Evolutionary conservation across 2,888 invertebrate genomes (phyloP), one percentile per base, ranked within the genome.

Genomic region (Tetanocera ferruginea): DNA sequence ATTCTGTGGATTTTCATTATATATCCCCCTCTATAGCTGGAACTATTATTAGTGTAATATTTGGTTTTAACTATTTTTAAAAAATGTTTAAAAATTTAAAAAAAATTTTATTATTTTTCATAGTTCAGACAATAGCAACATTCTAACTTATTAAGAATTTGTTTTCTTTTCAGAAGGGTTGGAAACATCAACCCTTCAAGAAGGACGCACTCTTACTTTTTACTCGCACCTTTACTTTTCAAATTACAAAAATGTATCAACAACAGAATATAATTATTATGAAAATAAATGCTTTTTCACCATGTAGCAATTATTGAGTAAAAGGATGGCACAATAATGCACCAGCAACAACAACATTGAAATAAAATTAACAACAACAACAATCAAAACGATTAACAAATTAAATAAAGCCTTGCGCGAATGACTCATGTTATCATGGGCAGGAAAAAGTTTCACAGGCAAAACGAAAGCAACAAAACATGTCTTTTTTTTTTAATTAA

Each of bases 301-400:
- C 4, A 52, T 75, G 75, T 67, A 66, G 5, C 31, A 31, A 55
- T 37, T 67, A 37, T 55, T 25, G 9, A 67, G 66, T 37, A 52
- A 19, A 25, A 67, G 55, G 37, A 66, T 60, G 60, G 57, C 37
- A 72, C 72, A 72, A 72, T 43, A 73, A 4, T 60, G 14, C 49
- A 66, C 55, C 28, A 5, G 6, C 62, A 51, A 31, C 71, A 74
- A 8, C 34, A 64, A 49, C 28, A 8, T 34, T 19, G 6, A 60
- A 66, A 31, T 5, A 73, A 57, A 28, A 23, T 14, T 51, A 78
- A 64, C 52, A n/a, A 72, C 52, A n/a, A 72, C 66, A 8, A 6
- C 62, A 51, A 77, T 77, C 79, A 75, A 19, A 75, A 69, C 78
- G 76, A 76, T 80, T 78, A 78, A 73, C 78, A 57, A 80, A 80